A percentile compares a stretch with the other conserved stretches of the same genome.
These are phyloP conservation scores for Drosophila subpulchrella DNA, from an alignment of 1,140 invertebrate genomes.

Conservation along the genomic window DNA sequence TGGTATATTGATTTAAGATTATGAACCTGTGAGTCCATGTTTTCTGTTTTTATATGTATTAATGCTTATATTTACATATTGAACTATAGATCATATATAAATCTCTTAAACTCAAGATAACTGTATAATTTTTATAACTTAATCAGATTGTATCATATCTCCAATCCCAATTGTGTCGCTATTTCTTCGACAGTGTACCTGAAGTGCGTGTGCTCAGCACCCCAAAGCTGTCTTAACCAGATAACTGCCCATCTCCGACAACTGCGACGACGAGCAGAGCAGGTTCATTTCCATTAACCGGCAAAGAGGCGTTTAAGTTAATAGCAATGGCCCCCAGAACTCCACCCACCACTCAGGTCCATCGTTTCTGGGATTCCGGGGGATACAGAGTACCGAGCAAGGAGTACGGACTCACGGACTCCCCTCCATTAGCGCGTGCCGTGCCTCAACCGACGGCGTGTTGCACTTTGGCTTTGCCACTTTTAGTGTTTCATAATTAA, in stretches of 20 bases:
- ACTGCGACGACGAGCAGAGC: constrained; percentile 64
- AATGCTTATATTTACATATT: too few species aligned
- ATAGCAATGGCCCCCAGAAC: constrained; percentile 66
- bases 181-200: constrained; percentile 5
- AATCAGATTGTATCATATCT: neutral
- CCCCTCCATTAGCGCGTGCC: constrained; percentile 47
- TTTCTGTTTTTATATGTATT: too few species aligned
- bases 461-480: constrained; percentile 84
- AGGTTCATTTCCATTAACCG: constrained; percentile 83
- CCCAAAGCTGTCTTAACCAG: constrained; percentile 68
- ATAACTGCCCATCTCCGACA: constrained; percentile 67
- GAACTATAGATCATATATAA: too few species aligned
- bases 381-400: neutral
- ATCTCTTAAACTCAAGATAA: too few species aligned
- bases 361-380: neutral
- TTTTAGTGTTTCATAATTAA: constrained; percentile 85
- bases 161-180: neutral
- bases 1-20: too few species aligned
- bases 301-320: constrained; percentile 84
- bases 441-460: constrained; percentile 55
- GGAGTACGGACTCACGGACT: constrained; percentile 4
- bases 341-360: constrained; percentile 6
- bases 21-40: too few species aligned
- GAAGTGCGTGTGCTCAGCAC: constrained; percentile 31
- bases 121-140: too few species aligned